These are phyloP conservation scores for Montipora capitata DNA, from an alignment of 92 coral and sea anemone species.

Conservation along the genomic window DNA sequence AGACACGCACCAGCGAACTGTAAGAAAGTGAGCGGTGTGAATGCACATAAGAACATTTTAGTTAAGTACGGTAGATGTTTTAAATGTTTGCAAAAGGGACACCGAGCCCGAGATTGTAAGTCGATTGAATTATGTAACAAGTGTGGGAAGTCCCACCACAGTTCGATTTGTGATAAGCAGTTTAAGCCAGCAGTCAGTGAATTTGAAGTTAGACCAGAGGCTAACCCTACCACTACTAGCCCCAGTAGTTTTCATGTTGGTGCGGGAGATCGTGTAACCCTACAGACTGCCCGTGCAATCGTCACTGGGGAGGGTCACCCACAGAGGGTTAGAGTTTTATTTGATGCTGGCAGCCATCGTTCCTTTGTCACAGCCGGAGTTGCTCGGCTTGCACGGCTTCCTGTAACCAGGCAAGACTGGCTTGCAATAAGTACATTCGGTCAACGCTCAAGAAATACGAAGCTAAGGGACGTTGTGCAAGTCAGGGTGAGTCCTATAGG, in stretches of 20 bases:
- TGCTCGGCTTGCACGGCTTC: not conserved
- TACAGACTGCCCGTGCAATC: conserved; percentile 49
- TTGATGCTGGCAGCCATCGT: conserved; percentile 69
- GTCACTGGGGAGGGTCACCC: conserved; percentile 28
- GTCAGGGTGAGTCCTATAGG: conserved; percentile 21
- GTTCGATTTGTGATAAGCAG: too few relatives aligned
- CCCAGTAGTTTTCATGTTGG: conserved; percentile 37
- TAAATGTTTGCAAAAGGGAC: conserved; percentile 54
- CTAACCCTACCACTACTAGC: not conserved
- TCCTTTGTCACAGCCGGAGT: conserved; percentile 44
- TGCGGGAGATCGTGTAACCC: conserved; percentile 19
- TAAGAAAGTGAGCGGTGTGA: conserved; percentile 6
- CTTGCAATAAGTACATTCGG: not conserved
- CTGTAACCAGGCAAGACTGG: conserved; percentile 37
- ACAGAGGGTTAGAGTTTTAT: conserved; percentile 58
- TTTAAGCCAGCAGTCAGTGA: too few relatives aligned
- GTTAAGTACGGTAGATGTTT: conserved; percentile 52
- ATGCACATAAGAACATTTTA: conserved; percentile 24
- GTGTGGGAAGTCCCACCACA: conserved; percentile 56
- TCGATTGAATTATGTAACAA: conserved; percentile 22
- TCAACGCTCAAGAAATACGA: conserved; percentile 1
- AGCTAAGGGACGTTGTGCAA: conserved; percentile 33
- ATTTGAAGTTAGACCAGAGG: too few relatives aligned
- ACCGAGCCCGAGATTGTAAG: conserved; percentile 51
- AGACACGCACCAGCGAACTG: conserved; percentile 46